A percentile compares a stretch with the other conserved stretches of the same genome.
Evolutionary conservation across 2,888 invertebrate genomes (phyloP).

Genomic region (Fissipunctia ypsillon): DNA sequence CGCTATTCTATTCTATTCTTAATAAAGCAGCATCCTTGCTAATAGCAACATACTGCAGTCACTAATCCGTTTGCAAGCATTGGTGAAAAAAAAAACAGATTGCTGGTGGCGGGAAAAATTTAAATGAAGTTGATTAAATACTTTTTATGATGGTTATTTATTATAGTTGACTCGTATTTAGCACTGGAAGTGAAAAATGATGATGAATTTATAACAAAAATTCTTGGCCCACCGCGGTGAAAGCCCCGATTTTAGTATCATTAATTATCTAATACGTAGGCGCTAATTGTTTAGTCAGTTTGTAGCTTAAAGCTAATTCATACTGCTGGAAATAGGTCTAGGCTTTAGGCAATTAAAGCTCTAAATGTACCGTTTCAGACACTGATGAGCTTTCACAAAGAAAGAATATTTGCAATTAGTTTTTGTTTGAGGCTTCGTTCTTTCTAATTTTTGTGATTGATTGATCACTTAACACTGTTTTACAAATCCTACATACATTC

Average conservation of each 20-base stretch:
- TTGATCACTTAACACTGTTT: conserved; percentile 19
- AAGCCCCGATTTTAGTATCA: conserved; percentile 18
- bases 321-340: conserved; percentile 42
- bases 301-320: conserved; percentile 44
- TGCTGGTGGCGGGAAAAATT: neutral
- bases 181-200: neutral
- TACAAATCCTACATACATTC: neutral
- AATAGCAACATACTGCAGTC: too few relatives aligned
- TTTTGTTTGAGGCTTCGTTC: conserved; percentile 18
- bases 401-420: conserved; percentile 25
- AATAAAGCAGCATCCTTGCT: too few relatives aligned
- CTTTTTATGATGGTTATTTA: neutral
- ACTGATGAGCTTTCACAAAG: conserved; percentile 18
- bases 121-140: neutral
- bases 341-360: conserved; percentile 39
- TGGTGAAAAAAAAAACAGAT: too few relatives aligned
- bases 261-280: conserved; percentile 46
- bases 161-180: neutral
- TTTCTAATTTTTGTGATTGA: conserved; percentile 22
- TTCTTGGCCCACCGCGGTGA: neutral
- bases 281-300: conserved; percentile 58
- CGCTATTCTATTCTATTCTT: too few relatives aligned
- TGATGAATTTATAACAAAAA: conserved; percentile 23
- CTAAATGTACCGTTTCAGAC: conserved; percentile 42
- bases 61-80: too few relatives aligned